These are phyloP conservation scores for Drosophila jambulina DNA, from an alignment of 1,140 invertebrate species.

Conservation along the genomic window DNA sequence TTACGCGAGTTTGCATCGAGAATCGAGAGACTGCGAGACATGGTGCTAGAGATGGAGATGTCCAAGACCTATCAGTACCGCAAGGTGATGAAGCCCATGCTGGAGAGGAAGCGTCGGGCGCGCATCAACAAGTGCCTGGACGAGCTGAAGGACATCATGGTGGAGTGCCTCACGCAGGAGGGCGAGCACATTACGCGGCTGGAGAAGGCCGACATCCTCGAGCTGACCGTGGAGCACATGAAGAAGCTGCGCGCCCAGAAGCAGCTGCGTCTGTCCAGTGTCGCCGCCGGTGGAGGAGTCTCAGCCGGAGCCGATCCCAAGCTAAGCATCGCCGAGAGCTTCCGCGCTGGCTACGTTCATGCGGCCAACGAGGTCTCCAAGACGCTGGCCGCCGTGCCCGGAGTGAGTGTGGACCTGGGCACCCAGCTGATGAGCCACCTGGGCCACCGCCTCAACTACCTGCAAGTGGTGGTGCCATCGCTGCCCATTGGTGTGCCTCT, in stretches of 20 bases:
- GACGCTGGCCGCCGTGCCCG: constrained; percentile 93
- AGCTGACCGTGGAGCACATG: constrained; percentile 94
- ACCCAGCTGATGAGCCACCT: constrained; percentile 95
- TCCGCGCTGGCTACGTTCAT: constrained; percentile 92
- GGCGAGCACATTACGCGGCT: constrained; percentile 93
- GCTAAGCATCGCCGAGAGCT: constrained; percentile 87
- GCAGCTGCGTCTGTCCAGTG: constrained; percentile 85
- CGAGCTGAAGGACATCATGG: constrained; percentile 94
- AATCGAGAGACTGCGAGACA: constrained; percentile 19
- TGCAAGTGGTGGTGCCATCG: constrained; percentile 82
- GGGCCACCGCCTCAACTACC: constrained; percentile 91
- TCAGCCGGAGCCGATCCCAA: constrained; percentile 75
- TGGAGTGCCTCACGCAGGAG: constrained; percentile 86
- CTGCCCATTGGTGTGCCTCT: constrained; percentile 67
- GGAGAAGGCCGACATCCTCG: constrained; percentile 96
- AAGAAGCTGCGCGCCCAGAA: constrained; percentile 89
- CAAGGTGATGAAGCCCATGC: constrained; percentile 91
- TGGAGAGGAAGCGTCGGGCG: constrained; percentile 95
- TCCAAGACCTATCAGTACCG: constrained; percentile 88
- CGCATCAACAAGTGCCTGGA: constrained; percentile 95
- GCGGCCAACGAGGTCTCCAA: constrained; percentile 91
- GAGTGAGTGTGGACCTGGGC: constrained; percentile 94
- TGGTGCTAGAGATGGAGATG: constrained; percentile 85
- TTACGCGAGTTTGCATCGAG: constrained; percentile 60
- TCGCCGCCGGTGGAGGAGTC: constrained; percentile 4